Conservation (phyloP, 1,140 invertebrate species). For the Tetragonula clypearis region DNA sequence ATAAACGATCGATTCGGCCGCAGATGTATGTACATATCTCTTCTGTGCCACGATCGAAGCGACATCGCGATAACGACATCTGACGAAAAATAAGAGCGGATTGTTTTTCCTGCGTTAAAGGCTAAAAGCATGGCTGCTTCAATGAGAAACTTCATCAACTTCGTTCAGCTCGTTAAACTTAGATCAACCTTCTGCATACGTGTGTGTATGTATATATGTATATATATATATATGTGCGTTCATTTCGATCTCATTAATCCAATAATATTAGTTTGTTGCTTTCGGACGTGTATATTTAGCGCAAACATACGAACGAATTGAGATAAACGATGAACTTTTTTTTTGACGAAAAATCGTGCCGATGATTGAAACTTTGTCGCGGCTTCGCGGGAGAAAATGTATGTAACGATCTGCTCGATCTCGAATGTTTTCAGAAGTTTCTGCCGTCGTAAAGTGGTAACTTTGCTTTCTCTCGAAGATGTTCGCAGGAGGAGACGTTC, state of each 20-base stretch:
- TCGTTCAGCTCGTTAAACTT: slow-evolving; percentile 28
- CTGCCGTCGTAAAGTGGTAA: too few relatives aligned
- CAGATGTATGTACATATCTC: too few relatives aligned
- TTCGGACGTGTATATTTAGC: not conserved
- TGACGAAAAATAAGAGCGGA: not conserved
- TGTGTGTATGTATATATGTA: not conserved
- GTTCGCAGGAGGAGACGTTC: too few relatives aligned
- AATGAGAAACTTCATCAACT: slow-evolving; percentile 22
- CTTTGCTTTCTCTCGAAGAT: too few relatives aligned
- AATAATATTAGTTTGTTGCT: slow-evolving; percentile 7
- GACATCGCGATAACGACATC: not conserved
- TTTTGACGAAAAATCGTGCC: too few relatives aligned
- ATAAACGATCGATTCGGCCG: not conserved
- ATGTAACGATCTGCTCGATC: too few relatives aligned
- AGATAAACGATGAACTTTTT: too few relatives aligned
- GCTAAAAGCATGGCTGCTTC: not conserved
- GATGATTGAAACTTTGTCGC: too few relatives aligned
- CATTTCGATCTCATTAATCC: slow-evolving; percentile 15
- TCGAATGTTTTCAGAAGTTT: too few relatives aligned
- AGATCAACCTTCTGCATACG: not conserved
- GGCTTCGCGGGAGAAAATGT: too few relatives aligned
- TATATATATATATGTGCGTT: not conserved
- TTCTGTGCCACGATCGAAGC: too few relatives aligned
- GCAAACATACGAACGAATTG: not conserved
- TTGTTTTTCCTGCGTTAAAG: not conserved